Base-by-base conservation (phyloP, 2,888 invertebrate species). In the Prenolepis imparis region DNA sequence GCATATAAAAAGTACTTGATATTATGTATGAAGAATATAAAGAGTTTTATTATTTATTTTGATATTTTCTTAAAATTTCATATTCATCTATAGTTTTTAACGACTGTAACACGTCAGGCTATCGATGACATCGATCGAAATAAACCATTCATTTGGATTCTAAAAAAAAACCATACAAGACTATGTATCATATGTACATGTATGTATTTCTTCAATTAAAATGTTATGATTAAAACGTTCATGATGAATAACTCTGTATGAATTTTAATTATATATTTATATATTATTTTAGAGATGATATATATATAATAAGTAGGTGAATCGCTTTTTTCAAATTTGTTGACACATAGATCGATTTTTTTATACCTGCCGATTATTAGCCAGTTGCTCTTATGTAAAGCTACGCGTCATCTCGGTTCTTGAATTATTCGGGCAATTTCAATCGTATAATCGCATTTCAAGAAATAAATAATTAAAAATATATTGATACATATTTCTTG, bases 131-230 rank as follows among this genome's bases (percentile, higher is more conserved):
- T 39, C 1, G n/a, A 52, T 64, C 28, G 24, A 66, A 52, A 6
- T 21, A 36, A 59, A 59, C 2, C 8, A 3, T 77, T 57, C 15
- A 11, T 67, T 59, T 41, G 12, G 12, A 72, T 18, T 63, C 5
- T 48, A 67, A 77, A 57, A 68, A 32, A 12, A 75, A 48, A 66
- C 18, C 0, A 21, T 78, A 12, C 18, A 67, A 67, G 4, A 67
- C 24, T 18, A 21, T 78, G 59, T 72, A 61, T 59, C 59, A 70
- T 44, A 78, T 55, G 39, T 41, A 61, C 4, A 72, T 68, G n/a
- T 52, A 12, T 78, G 32, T 59, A 59, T 67, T 72, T 70, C 36
- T 44, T 9, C 12, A 72, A 39, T 61, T 59, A 72, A 70, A 72
- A 59, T 72, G 44, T 24, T 72, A 61, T 11, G 39, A 80, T 59